Evolutionary conservation across 2,113 vertebrate species (phyloP), one percentile per base, ranked within the genome.

Genomic region (Cyanoramphus novaezelandiae): DNA sequence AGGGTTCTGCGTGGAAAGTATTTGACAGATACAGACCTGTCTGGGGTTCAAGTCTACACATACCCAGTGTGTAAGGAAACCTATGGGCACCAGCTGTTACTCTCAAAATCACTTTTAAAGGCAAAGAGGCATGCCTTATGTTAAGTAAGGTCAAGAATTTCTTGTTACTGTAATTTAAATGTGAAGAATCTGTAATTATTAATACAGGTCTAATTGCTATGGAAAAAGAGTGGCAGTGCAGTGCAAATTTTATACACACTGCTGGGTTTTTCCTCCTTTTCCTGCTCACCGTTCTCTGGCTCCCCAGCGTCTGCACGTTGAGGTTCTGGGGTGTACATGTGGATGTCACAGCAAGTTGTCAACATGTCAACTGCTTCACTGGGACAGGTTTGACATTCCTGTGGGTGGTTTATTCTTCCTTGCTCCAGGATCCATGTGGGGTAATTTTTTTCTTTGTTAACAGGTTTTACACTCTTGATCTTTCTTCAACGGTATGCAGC

Each of bases 51-150:
- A 4, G 6, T 18, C 52, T 35, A 11, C 0, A 1, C 0, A 1
- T 31, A 62, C 17, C 13, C 33, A 35, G 13, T 0, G 2, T 10
- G 29, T 75, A 82, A 67, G 28, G 47, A 76, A 46, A 76, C 11
- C 14, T 4, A 5, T 5, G 12, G 17, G 7, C 7, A 44, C 11
- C 8, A 31, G 24, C 8, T 64, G 6, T 59, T 53, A 50, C 0
- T 0, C 33, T 80, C 5, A 55, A 68, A 85, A 47, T 60, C 1
- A 1, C 4, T 3, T 76, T 86, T 69, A 60, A 80, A 8, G 16
- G 28, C 43, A 63, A 84, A 82, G 25, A 37, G 28, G 14, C 25
- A 41, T 0, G 0, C 4, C 9, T 64, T 20, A 3, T 23, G 6
- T 50, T 82, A 55, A 28, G 57, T 29, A 71, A 84, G 11, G 5